Conservation (phyloP, 2,113 vertebrate species). For the Perca flavescens region DNA sequence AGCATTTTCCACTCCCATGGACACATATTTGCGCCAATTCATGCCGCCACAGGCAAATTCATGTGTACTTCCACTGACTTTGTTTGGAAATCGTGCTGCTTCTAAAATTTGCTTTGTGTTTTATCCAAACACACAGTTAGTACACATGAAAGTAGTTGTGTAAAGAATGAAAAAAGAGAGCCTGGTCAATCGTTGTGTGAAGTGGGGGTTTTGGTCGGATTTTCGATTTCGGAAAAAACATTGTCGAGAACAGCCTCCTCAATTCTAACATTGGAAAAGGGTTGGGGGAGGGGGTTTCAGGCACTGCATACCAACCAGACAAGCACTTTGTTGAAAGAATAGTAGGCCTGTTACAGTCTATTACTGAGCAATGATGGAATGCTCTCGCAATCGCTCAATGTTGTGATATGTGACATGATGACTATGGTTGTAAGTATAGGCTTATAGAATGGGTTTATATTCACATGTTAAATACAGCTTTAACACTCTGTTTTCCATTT, state of each 20-base stretch:
- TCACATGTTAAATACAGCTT: conserved; percentile 32
- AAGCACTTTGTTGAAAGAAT: not conserved
- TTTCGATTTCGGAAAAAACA: not conserved
- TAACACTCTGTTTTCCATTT: conserved; percentile 40
- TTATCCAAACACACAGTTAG: not conserved
- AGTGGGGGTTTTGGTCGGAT: no score
- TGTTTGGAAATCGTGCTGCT: no score
- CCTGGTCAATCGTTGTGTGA: not conserved
- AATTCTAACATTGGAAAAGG: not conserved
- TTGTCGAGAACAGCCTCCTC: not conserved
- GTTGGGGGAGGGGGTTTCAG: not conserved
- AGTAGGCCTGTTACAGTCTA: not conserved
- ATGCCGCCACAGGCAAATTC: no score
- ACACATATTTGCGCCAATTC: not conserved
- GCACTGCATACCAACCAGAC: not conserved
- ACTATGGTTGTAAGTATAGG: not conserved
- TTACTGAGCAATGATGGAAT: not conserved
- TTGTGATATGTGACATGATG: not conserved
- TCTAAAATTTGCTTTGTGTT: not conserved
- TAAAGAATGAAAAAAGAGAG: not conserved
- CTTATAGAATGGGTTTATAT: conserved; percentile 20
- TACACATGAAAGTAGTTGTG: not conserved
- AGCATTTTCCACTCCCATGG: not conserved
- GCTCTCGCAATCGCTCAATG: not conserved
- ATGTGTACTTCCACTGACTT: not conserved